phyloP scores from a whole-genome alignment of 1,140 invertebrate species.

The Zaprionus nigranus region DNA sequence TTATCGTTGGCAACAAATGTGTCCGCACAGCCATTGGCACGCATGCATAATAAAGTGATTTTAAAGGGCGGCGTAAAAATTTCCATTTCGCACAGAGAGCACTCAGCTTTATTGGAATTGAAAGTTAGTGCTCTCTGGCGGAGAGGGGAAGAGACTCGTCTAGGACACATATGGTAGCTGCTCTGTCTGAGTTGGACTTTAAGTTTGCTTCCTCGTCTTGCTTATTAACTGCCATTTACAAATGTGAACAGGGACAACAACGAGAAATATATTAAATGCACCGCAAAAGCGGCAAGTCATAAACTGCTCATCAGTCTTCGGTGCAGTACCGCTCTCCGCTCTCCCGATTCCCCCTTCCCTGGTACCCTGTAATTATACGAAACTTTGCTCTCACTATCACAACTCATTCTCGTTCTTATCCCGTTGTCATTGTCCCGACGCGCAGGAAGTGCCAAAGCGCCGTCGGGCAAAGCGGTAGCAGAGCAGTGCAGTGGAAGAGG shows the following conservation, averaged over 20 bases:
- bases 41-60: slow-evolving; percentile 83
- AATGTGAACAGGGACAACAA: slow-evolving; percentile 45
- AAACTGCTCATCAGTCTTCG: slow-evolving; percentile 81
- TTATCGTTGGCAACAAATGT: slow-evolving; percentile 76
- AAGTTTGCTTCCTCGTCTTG: slow-evolving; percentile 37
- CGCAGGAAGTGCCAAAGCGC: slow-evolving; percentile 73
- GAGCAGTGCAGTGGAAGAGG: background rate
- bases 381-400: slow-evolving; percentile 71
- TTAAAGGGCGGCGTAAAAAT: slow-evolving; percentile 80
- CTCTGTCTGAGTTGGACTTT: background rate
- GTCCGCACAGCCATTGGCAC: slow-evolving; percentile 65
- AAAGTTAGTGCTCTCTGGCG: slow-evolving; percentile 38
- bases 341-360: too few relatives aligned
- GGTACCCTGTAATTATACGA: slow-evolving; percentile 71
- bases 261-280: slow-evolving; percentile 68
- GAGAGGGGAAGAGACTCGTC: slow-evolving; percentile 21
- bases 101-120: slow-evolving; percentile 83
- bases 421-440: slow-evolving; percentile 69
- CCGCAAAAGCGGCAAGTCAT: slow-evolving; percentile 77
- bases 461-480: slow-evolving; percentile 56
- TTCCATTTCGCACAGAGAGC: slow-evolving; percentile 68
- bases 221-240: slow-evolving; percentile 76
- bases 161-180: slow-evolving; percentile 27
- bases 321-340: background rate
- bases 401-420: slow-evolving; percentile 50